These are phyloP conservation scores for Peromyscus maniculatus DNA, from an alignment of 2,113 vertebrate species.

Conservation along the genomic window DNA sequence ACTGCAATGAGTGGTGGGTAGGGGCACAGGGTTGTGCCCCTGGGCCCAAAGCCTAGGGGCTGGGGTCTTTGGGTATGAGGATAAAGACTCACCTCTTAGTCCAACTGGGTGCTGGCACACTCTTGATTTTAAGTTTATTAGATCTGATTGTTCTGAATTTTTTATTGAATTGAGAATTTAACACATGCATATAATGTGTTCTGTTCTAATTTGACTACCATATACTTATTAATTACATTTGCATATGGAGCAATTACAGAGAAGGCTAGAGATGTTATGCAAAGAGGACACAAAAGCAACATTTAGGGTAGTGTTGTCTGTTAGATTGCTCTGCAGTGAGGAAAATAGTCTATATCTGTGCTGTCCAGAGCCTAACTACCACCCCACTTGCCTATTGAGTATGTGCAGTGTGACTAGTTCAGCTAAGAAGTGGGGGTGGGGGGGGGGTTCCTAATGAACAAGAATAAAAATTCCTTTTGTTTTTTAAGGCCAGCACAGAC, in stretches of 20 bases:
- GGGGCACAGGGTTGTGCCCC: no score
- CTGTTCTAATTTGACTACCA: neutral
- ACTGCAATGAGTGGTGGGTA: no score
- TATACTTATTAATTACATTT: neutral
- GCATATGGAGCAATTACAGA: neutral
- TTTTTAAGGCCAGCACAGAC: neutral
- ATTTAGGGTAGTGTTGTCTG: neutral
- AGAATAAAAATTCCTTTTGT: conserved; percentile 7
- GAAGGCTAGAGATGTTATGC: neutral
- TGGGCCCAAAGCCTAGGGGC: no score
- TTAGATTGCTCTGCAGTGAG: neutral
- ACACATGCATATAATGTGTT: neutral
- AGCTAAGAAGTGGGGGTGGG: neutral
- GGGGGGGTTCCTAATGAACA: neutral
- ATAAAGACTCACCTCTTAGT: no score
- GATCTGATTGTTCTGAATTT: neutral
- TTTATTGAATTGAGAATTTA: neutral
- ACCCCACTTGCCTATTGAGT: neutral
- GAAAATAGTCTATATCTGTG: neutral
- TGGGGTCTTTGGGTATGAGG: no score
- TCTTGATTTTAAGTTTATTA: conserved; percentile 50
- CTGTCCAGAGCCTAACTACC: neutral
- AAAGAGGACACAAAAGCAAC: conserved; percentile 1
- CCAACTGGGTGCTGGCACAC: no score
- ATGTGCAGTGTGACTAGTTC: neutral